A percentile compares a stretch with the other conserved stretches of the same genome.
Conservation (phyloP, 2,113 vertebrate species). For the Illadopsis cleaveri region DNA sequence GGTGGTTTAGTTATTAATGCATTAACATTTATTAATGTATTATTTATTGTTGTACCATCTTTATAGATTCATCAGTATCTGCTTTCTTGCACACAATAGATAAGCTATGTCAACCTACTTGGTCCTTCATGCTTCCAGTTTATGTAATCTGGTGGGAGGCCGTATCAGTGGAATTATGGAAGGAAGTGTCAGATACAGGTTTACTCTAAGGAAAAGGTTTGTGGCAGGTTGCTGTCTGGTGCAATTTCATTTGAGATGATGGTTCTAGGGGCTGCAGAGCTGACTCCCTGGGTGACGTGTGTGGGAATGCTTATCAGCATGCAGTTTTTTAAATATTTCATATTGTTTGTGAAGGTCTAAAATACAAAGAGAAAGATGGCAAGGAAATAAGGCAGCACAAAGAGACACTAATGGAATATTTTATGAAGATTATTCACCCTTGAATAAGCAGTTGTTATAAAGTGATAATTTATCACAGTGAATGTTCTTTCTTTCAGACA, state of each 20-base stretch:
- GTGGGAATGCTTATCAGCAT: not conserved
- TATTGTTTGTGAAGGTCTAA: not conserved
- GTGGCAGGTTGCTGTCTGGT: not conserved
- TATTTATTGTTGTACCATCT: not conserved
- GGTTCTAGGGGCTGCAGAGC: not conserved
- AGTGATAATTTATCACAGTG: conserved; percentile 12
- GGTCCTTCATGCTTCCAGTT: not conserved
- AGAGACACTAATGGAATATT: not conserved
- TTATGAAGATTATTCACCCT: not conserved
- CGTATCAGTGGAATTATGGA: not conserved
- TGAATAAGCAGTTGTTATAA: not conserved
- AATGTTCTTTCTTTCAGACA: conserved; percentile 78
- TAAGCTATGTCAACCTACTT: not conserved
- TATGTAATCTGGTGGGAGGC: not conserved
- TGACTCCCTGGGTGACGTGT: not conserved
- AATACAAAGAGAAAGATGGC: not conserved
- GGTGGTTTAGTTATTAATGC: not conserved
- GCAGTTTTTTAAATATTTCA: conserved; percentile 13
- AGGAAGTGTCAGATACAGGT: not conserved
- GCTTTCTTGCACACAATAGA: not conserved
- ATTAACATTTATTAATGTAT: not conserved
- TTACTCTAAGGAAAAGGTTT: not conserved
- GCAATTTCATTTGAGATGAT: not conserved
- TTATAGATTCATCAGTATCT: not conserved
- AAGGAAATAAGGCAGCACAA: not conserved